Base-by-base conservation (phyloP, 2,888 invertebrate species). In the Agrotis exclamationis region DNA sequence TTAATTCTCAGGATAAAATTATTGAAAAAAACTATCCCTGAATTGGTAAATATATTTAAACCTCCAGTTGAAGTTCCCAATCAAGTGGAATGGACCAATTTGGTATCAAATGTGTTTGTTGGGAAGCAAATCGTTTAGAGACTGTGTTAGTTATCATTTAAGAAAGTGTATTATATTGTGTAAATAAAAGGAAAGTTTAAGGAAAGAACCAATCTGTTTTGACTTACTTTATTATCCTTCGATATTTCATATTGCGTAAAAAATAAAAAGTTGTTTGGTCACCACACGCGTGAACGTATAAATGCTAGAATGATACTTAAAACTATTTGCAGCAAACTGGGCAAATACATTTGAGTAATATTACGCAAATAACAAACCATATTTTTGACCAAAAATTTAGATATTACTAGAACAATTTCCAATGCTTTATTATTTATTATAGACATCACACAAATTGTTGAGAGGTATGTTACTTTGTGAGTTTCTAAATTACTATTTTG, bases 241-340 rank as follows among this genome's bases (percentile, higher is more conserved):
- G 89, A 92, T 93, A 92, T 91, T 91, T 88, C 87, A 90, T 89
- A 91, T 92, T 91, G 92, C 92, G 91, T 92, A 93, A 92, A 93
- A 94, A 91, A 80, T 85, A 91, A 91, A 92, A 91, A 88, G 89
- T 87, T 89, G 90, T 92, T 92, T 93, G 92, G 94, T 94, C 94
- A 93, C 92, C 92, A 92, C 92, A 92, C 89, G 88, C 86, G 90
- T 93, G 92, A 93, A 90, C 87, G 83, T 91, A 92, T 92, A 93
- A 94, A 95, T 93, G 93, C 93, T 93, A 92, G 85, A 39, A 39
- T 39, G 39, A 87, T 90, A 88, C 85, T 88, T 88, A 86, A 85
- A 86, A 88, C 87, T 89, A 90, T 89, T 88, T 86, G 88, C 88
- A 90, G 88, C 86, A 87, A 89, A 90, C 87, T 89, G 87, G 89